A percentile compares a stretch with the other conserved stretches of the same genome.
Evolutionary conservation across 2,888 invertebrate genomes (phyloP).

Genomic region (Acholoe squamosa): DNA sequence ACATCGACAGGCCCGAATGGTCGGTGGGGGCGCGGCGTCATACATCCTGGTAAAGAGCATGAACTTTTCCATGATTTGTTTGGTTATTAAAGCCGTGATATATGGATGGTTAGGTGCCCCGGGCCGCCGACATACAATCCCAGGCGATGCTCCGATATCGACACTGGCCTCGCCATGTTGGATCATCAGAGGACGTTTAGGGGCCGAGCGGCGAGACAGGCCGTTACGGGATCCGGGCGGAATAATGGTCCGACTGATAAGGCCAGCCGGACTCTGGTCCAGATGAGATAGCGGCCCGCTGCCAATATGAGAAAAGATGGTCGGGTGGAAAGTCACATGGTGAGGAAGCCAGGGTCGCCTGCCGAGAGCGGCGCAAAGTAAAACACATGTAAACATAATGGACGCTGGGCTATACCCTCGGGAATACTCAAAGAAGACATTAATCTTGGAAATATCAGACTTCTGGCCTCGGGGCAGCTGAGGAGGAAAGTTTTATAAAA

Average conservation of each 20-base stretch:
- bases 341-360: slow-evolving; percentile 9
- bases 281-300: slow-evolving; percentile 42
- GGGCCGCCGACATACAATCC: slow-evolving; percentile 50
- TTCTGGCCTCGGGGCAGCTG: slow-evolving; percentile 47
- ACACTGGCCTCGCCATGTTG: slow-evolving; percentile 41
- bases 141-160: slow-evolving; percentile 34
- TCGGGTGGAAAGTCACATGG: slow-evolving; percentile 39
- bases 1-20: background rate
- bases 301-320: slow-evolving; percentile 36
- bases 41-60: slow-evolving; percentile 43
- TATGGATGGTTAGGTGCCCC: slow-evolving; percentile 24
- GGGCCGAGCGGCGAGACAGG: background rate
- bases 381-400: slow-evolving; percentile 57
- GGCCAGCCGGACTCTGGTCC: slow-evolving; percentile 26
- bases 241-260: slow-evolving; percentile 43
- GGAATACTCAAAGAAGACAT: slow-evolving; percentile 56
- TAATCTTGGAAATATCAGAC: slow-evolving; percentile 49
- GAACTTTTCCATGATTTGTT: slow-evolving; percentile 46
- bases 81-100: slow-evolving; percentile 51
- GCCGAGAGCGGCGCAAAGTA: slow-evolving; percentile 30
- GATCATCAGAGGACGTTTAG: slow-evolving; percentile 36
- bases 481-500: background rate
- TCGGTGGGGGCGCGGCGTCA: background rate
- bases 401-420: slow-evolving; percentile 4
- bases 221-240: slow-evolving; percentile 38